phyloP scores from a whole-genome alignment of 2,113 vertebrate species.

The Manacus vitellinus region DNA sequence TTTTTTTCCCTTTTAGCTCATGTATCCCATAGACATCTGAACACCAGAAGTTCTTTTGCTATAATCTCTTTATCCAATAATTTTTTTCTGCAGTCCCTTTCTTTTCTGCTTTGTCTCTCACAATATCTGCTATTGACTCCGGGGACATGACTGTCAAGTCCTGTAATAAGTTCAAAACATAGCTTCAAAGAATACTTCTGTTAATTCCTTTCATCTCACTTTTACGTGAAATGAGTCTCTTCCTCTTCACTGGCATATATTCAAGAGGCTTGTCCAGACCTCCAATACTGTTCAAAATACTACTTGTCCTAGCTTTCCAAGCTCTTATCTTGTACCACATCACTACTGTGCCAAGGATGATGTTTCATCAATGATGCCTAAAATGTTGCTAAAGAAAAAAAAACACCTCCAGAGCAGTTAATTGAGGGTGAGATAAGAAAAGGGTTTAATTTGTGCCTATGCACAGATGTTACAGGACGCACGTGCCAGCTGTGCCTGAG shows the following conservation, averaged over 20 bases:
- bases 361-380: neutral
- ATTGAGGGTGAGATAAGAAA: too few relatives aligned
- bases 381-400: too few relatives aligned
- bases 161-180: neutral
- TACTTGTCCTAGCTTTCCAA: neutral
- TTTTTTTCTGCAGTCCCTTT: neutral
- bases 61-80: neutral
- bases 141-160: neutral
- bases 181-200: neutral
- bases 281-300: neutral
- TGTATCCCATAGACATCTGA: neutral
- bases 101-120: neutral
- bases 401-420: too few relatives aligned
- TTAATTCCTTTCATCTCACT: neutral
- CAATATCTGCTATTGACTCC: neutral
- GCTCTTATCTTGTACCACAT: neutral
- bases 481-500: too few relatives aligned
- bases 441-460: too few relatives aligned
- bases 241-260: neutral
- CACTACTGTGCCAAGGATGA: neutral
- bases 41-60: neutral
- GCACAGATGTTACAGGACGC: too few relatives aligned
- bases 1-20: neutral
- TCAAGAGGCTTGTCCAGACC: neutral
- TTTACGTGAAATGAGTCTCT: neutral